Percentiles rank a stretch among this genome's conserved stretches.
These are phyloP conservation scores for Lumbricus terrestris DNA, from an alignment of 2,888 invertebrate genomes.

Conservation along the genomic window DNA sequence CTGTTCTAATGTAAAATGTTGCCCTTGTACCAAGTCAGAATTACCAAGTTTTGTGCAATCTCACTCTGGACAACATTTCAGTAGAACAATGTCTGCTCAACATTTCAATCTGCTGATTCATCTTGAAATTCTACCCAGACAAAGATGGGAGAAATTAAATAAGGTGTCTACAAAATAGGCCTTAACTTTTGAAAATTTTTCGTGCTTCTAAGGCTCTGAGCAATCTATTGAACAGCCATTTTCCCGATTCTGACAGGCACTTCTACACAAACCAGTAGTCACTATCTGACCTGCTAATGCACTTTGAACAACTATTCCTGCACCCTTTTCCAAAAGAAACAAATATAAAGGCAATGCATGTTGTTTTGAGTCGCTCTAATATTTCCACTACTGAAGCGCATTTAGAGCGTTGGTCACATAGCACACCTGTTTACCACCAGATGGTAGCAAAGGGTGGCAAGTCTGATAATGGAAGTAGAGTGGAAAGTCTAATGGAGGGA, in stretches of 20 bases:
- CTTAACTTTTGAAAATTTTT: too few relatives aligned
- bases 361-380: too few relatives aligned
- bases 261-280: background rate
- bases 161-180: background rate
- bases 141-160: background rate
- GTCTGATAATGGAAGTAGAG: background rate
- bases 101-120: too few relatives aligned
- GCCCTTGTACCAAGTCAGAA: too few relatives aligned
- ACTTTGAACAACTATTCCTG: too few relatives aligned
- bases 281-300: background rate
- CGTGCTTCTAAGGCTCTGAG: background rate
- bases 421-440: background rate
- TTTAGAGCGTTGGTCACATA: background rate
- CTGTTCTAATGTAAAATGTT: too few relatives aligned
- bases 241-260: background rate
- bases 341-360: too few relatives aligned
- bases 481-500: background rate
- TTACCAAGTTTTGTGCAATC: background rate
- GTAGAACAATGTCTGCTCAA: too few relatives aligned
- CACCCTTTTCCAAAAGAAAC: too few relatives aligned
- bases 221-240: background rate
- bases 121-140: background rate
- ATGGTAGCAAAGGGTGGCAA: background rate
- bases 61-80: background rate
- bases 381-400: too few relatives aligned